Conservation (phyloP, 2,888 invertebrate species). For the Eucera pruinosa region DNA sequence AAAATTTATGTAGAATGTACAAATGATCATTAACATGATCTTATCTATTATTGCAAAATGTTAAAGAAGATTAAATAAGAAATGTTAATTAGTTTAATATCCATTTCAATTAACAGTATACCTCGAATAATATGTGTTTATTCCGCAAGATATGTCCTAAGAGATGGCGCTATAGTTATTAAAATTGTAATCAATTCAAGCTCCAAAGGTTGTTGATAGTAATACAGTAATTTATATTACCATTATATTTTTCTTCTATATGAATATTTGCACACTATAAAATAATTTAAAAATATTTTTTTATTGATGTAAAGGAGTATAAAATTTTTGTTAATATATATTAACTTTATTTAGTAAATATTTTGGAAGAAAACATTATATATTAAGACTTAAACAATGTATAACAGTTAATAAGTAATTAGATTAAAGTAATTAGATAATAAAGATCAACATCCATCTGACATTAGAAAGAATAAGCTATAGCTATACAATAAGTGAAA, state of each 20-base stretch:
- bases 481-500: slow-evolving; percentile 21
- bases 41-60: background rate
- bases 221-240: background rate
- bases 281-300: background rate
- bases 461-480: background rate
- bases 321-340: too few species aligned
- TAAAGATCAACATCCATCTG: too few species aligned
- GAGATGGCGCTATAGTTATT: slow-evolving; percentile 21
- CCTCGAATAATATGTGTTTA: background rate
- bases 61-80: background rate
- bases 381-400: too few species aligned
- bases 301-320: too few species aligned
- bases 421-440: too few species aligned
- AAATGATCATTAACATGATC: background rate
- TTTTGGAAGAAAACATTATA: too few species aligned
- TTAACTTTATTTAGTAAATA: too few species aligned
- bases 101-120: slow-evolving; percentile 4
- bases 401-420: too few species aligned
- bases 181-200: background rate
- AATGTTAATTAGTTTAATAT: slow-evolving; percentile 3
- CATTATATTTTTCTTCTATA: background rate
- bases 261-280: background rate
- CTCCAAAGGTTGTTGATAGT: background rate
- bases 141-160: background rate
- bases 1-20: background rate